phyloP scores from a whole-genome alignment of 2,888 invertebrate species.

The Cosmia pyralina region DNA sequence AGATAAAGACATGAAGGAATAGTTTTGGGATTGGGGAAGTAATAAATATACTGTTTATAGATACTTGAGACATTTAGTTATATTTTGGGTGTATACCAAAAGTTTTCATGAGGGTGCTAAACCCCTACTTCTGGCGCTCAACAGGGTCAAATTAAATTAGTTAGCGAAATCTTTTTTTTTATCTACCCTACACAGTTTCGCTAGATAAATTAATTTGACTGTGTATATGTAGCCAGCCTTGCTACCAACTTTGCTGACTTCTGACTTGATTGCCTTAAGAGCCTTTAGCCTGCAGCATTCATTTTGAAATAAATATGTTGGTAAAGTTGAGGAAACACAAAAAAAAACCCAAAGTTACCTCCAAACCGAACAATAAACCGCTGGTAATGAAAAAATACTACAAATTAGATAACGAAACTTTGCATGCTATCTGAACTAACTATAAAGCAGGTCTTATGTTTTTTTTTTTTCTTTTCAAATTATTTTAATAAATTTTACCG shows the following conservation, averaged over 20 bases:
- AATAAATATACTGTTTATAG: constrained; percentile 33
- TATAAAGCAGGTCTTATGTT: too few relatives aligned
- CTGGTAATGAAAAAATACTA: too few relatives aligned
- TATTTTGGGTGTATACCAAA: neutral
- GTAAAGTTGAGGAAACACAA: too few relatives aligned
- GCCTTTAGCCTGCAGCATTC: too few relatives aligned
- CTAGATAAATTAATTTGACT: neutral
- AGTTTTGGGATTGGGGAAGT: constrained; percentile 31
- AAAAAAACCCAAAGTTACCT: too few relatives aligned
- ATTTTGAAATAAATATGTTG: too few relatives aligned
- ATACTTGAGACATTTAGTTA: neutral
- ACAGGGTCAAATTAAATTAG: neutral
- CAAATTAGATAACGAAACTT: too few relatives aligned
- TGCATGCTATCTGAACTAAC: too few relatives aligned
- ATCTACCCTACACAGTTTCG: neutral
- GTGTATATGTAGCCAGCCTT: neutral
- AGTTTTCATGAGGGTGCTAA: neutral
- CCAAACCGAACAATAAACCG: too few relatives aligned
- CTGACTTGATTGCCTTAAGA: neutral
- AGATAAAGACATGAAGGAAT: constrained; percentile 31
- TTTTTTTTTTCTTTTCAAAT: too few relatives aligned
- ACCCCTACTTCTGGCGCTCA: neutral
- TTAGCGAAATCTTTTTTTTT: neutral
- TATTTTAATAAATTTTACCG: too few relatives aligned
- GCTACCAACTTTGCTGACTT: neutral